Evolutionary conservation across 2,113 vertebrate genomes (phyloP).

Genomic region (Leucosticte australis): DNA sequence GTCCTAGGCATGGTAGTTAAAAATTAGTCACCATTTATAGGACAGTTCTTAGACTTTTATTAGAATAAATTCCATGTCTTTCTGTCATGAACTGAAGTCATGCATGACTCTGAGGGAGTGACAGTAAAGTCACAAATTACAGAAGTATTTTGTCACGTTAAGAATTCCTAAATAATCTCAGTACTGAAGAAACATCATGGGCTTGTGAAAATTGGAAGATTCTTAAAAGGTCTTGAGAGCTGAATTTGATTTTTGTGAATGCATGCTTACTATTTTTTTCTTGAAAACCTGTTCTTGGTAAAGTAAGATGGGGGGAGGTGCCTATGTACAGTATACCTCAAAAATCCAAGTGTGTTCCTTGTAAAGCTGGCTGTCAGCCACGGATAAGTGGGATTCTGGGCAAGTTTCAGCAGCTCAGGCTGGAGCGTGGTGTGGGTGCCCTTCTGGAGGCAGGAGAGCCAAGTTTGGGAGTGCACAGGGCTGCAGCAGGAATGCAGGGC

Average conservation of each 20-base stretch:
- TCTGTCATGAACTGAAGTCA: not conserved
- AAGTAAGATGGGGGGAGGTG: not conserved
- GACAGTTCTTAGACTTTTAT: not conserved
- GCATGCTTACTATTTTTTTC: not conserved
- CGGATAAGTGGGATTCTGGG: not conserved
- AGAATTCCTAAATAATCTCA: not conserved
- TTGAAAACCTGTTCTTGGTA: not conserved
- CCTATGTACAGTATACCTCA: not conserved
- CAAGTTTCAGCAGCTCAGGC: not conserved
- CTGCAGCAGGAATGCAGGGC: not conserved
- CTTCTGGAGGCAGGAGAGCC: not conserved
- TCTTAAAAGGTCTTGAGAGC: not conserved
- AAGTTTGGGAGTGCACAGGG: not conserved
- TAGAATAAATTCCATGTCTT: not conserved
- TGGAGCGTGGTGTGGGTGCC: rapidly evolving
- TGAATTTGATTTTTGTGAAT: not conserved
- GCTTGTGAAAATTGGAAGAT: not conserved
- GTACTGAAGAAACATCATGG: not conserved
- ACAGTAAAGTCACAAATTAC: not conserved
- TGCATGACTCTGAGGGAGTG: not conserved
- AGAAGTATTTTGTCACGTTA: not conserved
- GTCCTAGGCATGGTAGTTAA: not conserved
- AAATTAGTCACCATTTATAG: not conserved
- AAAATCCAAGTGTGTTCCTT: not conserved
- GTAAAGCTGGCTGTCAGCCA: not conserved